phyloP scores from a whole-genome alignment of 1,140 invertebrate genomes.

The Sarcophaga peregrina region DNA sequence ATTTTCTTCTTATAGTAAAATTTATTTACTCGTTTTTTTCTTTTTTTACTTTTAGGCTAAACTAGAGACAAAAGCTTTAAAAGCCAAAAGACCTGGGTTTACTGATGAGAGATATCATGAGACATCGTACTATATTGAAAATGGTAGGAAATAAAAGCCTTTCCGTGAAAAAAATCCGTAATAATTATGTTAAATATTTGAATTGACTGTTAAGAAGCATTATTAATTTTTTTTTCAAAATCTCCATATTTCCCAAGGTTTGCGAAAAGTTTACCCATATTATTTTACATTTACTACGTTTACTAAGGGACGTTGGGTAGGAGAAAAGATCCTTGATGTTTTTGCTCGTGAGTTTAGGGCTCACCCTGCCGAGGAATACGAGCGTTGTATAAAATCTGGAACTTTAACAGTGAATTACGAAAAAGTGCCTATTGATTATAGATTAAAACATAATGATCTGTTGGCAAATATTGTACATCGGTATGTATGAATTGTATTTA shows the following conservation, averaged over 20 bases:
- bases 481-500: constrained; percentile 68
- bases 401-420: constrained; percentile 95
- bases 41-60: constrained; percentile 84
- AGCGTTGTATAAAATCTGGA: constrained; percentile 89
- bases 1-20: not conserved
- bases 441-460: constrained; percentile 92
- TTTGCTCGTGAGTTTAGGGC: constrained; percentile 94
- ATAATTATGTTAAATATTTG: not conserved
- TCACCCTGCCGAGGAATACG: constrained; percentile 91
- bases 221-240: not conserved
- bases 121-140: constrained; percentile 96
- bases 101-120: constrained; percentile 93
- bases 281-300: constrained; percentile 97
- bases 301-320: constrained; percentile 97
- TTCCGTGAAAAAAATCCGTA: too few relatives aligned
- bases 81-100: constrained; percentile 91
- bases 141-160: constrained; percentile 76
- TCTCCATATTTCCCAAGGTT: constrained; percentile 72
- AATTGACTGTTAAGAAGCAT: too few relatives aligned
- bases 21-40: not conserved
- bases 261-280: constrained; percentile 98
- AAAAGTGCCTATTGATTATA: constrained; percentile 90
- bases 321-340: constrained; percentile 92
- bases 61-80: constrained; percentile 91
- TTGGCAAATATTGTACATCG: constrained; percentile 95